A percentile compares a stretch with the other conserved stretches of the same genome.
phyloP scores from a whole-genome alignment of 1,140 invertebrate genomes.

The Polypedilum pembai region DNA sequence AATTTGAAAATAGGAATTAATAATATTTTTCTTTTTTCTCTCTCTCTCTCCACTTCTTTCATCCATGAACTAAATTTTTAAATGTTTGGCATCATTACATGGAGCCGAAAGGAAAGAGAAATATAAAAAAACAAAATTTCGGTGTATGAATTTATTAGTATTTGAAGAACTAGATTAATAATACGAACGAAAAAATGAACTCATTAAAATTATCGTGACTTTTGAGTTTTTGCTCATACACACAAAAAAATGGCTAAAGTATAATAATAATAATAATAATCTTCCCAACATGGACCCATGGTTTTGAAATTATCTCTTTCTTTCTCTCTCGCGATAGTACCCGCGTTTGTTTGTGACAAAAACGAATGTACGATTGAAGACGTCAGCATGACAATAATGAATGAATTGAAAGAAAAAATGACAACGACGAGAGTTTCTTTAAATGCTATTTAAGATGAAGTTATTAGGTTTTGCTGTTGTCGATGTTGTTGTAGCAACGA shows the following conservation, averaged over 20 bases:
- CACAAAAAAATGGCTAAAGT: background rate
- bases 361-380: background rate
- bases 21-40: background rate
- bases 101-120: background rate
- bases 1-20: conserved; percentile 19
- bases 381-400: conserved; percentile 3
- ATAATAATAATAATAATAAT: background rate
- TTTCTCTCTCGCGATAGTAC: background rate
- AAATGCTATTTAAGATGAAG: conserved; percentile 5
- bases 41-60: background rate
- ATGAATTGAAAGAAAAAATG: background rate
- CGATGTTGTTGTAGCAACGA: background rate
- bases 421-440: background rate
- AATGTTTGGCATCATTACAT: background rate
- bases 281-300: background rate
- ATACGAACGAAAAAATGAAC: background rate
- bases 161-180: conserved; percentile 23
- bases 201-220: conserved; percentile 26
- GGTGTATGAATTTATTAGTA: conserved; percentile 15
- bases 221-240: conserved; percentile 18
- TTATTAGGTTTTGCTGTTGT: background rate
- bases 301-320: background rate
- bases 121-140: background rate
- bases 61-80: conserved; percentile 10
- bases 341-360: background rate